A percentile compares a stretch with the other conserved stretches of the same genome.
phyloP scores from a whole-genome alignment of 2,113 vertebrate species.

The Pleuronectes platessa region DNA sequence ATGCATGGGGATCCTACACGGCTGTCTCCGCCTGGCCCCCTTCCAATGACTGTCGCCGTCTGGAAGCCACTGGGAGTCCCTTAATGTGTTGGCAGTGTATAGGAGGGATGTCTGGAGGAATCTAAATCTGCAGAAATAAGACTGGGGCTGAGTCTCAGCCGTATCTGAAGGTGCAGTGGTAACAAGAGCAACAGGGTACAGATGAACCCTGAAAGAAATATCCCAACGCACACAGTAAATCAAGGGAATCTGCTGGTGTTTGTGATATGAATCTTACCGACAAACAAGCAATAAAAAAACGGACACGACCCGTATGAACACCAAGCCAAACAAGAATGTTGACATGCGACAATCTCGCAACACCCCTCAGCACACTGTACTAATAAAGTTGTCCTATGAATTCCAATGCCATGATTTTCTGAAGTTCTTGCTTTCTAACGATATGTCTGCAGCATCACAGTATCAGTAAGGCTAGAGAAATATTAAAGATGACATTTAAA shows the following conservation, averaged over 20 bases:
- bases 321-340: neutral
- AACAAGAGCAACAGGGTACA: slow-evolving; percentile 35
- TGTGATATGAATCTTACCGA: neutral
- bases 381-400: no score
- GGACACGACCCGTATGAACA: neutral
- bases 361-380: no score
- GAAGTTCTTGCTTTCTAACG: neutral
- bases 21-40: slow-evolving; percentile 54
- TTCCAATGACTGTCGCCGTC: slow-evolving; percentile 47
- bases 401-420: neutral
- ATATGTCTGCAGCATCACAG: no score
- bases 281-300: no score
- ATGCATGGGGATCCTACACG: slow-evolving; percentile 41
- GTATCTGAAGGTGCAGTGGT: slow-evolving; percentile 15
- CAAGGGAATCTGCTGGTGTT: neutral
- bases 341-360: neutral
- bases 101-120: slow-evolving; percentile 50
- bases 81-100: slow-evolving; percentile 60
- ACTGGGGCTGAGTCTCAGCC: slow-evolving; percentile 25
- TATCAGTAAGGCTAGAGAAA: no score
- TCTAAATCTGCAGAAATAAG: slow-evolving; percentile 41
- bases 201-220: slow-evolving; percentile 8
- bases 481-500: no score
- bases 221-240: neutral
- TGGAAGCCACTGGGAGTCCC: slow-evolving; percentile 58